A percentile compares a stretch with the other conserved stretches of the same genome.
These are phyloP conservation scores for Lasioglossum albipes DNA, from an alignment of 1,140 invertebrate genomes.

Conservation along the genomic window DNA sequence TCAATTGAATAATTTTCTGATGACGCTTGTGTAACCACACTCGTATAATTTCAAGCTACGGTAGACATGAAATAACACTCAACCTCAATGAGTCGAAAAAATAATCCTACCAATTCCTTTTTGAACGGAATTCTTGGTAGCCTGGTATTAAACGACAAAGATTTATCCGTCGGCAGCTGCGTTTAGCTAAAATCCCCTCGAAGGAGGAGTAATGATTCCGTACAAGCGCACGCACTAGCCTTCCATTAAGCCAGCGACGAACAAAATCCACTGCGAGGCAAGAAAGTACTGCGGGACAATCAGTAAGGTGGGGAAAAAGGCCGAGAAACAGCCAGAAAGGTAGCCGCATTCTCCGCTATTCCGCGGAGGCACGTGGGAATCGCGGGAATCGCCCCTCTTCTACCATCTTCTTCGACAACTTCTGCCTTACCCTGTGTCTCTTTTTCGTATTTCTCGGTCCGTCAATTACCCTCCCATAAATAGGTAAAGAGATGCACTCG, in stretches of 20 bases:
- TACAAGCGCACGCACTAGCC: constrained; percentile 54
- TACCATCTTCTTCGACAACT: constrained; percentile 7
- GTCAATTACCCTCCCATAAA: constrained; percentile 72
- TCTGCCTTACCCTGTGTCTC: constrained; percentile 30
- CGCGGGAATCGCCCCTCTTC: constrained; percentile 59
- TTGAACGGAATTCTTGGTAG: background rate
- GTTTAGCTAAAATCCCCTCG: constrained; percentile 56
- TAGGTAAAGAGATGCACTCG: constrained; percentile 66
- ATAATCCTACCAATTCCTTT: too few species aligned
- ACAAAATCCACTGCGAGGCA: constrained; percentile 34
- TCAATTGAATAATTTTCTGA: too few species aligned
- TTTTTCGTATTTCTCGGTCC: background rate
- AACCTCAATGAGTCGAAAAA: too few species aligned
- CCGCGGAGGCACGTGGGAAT: constrained; percentile 73
- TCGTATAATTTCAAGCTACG: too few species aligned
- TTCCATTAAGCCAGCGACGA: constrained; percentile 55
- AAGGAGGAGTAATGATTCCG: constrained; percentile 52
- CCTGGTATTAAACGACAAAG: constrained; percentile 11
- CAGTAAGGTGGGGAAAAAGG: constrained; percentile 52
- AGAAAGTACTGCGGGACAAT: constrained; percentile 50
- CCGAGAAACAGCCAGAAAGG: constrained; percentile 40
- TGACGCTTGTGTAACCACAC: too few species aligned
- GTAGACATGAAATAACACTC: too few species aligned
- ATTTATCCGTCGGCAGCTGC: constrained; percentile 1
- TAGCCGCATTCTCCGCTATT: constrained; percentile 50